Evolutionary conservation across 2,113 vertebrate species (phyloP), one percentile per base, ranked within the genome.

Genomic region (Sakesphorus luctuosus): DNA sequence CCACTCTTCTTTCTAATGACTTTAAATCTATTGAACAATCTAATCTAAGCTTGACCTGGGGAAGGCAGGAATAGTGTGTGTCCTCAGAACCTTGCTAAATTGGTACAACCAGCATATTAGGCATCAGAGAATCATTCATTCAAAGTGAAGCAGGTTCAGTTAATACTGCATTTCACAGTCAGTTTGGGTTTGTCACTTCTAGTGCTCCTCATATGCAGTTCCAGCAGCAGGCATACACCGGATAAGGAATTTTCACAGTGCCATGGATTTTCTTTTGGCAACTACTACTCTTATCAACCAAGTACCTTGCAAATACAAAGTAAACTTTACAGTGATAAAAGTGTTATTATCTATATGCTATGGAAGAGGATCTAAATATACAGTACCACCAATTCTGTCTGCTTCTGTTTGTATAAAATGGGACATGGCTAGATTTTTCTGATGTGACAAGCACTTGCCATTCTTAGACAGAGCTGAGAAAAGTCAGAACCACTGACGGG

Each of bases 181-280:
- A 65, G 19, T 76, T 82, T 36, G 44, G 35, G 18, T 79, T 89
- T 92, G 53, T 88, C 46, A 52, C 43, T 92, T 63, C 43, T 11
- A 58, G 29, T 43, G 50, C 19, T 71, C 31, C 47, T 81, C 29
- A 55, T 58, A 38, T 2, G 7, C n/a, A 36, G 50, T 62, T 38
- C 43, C 38, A 65, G 46, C 47, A 84, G 29, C 67, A 84, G 38
- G 31, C 38, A 79, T 44, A 31, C 36, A 78, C 31, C 43, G 72
- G 62, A 73, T 71, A 76, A 91, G 25, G 46, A 81, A 56, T 89
- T 79, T 78, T 84, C 53, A 50, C 13, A 33, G 56, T 75, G 33
- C 65, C n/a, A 38, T 53, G 74, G 65, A 55, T 76, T 92, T 95
- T 89, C 33, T 75, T 85, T 71, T 56, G 69, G 76, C 61, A 89